These are phyloP conservation scores for Mellivora capensis DNA, from an alignment of 2,113 vertebrate species.

Conservation along the genomic window DNA sequence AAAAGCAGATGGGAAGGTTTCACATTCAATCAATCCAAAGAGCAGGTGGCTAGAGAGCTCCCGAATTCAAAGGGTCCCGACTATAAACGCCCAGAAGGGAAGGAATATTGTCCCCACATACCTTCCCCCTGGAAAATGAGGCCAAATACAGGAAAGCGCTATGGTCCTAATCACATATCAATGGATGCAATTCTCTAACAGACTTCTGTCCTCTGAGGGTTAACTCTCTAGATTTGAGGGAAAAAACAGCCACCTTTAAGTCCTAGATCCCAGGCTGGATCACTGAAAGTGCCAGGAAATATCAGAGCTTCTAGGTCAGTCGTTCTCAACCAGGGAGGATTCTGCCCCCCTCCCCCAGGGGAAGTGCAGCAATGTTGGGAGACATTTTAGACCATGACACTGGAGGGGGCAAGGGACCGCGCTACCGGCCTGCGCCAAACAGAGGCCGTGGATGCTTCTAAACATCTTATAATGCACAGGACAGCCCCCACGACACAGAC, in stretches of 20 bases:
- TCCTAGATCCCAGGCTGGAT: background rate
- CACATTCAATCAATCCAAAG: constrained; percentile 38
- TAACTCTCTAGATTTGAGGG: background rate
- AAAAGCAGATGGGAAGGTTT: constrained; percentile 52
- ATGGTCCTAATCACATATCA: background rate
- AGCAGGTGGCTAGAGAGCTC: background rate
- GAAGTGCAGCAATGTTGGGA: background rate
- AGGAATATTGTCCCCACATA: background rate
- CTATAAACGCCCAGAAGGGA: background rate
- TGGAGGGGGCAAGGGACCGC: background rate
- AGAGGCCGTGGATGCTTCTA: background rate
- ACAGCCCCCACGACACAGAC: background rate
- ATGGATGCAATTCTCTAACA: background rate
- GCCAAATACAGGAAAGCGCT: background rate
- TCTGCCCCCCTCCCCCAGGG: background rate
- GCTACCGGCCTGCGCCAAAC: background rate
- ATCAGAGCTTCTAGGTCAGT: constrained; percentile 10
- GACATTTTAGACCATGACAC: background rate
- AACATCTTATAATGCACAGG: background rate
- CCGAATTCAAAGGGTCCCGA: constrained; percentile 11
- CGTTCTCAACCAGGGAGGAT: background rate
- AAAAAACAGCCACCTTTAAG: background rate
- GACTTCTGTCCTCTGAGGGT: background rate
- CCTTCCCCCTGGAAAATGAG: background rate
- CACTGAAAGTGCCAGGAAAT: background rate